Evolutionary conservation across 2,888 invertebrate species (phyloP).

Genomic region (Ornithoptera alexandrae): DNA sequence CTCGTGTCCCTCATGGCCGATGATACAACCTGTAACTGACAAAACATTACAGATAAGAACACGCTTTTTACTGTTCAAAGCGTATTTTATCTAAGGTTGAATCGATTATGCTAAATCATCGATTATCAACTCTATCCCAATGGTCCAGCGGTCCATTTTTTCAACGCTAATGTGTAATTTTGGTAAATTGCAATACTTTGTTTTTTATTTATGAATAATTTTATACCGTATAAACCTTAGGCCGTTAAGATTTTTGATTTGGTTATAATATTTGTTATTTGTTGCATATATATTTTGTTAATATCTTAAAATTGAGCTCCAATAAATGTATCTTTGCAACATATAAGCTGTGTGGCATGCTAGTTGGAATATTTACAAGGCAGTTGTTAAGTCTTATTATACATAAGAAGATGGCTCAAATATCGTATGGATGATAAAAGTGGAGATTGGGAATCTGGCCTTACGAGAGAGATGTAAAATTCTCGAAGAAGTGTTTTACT

Average conservation of each 20-base stretch:
- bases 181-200: neutral
- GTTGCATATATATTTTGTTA: too few relatives aligned
- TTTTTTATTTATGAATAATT: constrained; percentile 3
- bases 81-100: constrained; percentile 4
- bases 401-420: too few relatives aligned
- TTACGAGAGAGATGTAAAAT: too few relatives aligned
- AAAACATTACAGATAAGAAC: constrained; percentile 37
- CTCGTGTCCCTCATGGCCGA: constrained; percentile 31
- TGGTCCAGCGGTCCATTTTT: neutral
- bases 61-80: constrained; percentile 11
- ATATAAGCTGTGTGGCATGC: too few relatives aligned
- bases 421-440: too few relatives aligned
- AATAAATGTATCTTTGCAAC: too few relatives aligned
- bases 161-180: neutral
- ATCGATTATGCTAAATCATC: neutral
- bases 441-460: too few relatives aligned
- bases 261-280: neutral
- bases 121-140: neutral
- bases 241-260: neutral
- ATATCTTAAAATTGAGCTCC: too few relatives aligned
- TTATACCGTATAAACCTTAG: constrained; percentile 1
- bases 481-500: too few relatives aligned
- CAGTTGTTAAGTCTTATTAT: too few relatives aligned
- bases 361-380: too few relatives aligned
- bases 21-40: constrained; percentile 28